Percentiles rank a stretch among this genome's conserved stretches.
Evolutionary conservation across 2,113 vertebrate species (phyloP).

Genomic region (Sclerurus mexicanus): DNA sequence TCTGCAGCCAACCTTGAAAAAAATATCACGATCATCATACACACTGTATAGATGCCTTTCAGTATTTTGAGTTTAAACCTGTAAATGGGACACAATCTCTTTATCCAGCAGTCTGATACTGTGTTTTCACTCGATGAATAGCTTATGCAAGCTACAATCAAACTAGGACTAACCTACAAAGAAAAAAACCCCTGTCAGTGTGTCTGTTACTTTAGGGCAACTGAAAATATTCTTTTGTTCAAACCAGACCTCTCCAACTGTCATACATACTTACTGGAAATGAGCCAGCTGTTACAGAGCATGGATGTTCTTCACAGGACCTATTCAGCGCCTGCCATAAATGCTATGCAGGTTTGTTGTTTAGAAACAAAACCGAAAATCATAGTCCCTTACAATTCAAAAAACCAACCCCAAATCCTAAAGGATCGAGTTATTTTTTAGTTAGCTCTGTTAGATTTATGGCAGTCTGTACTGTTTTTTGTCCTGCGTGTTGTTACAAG

Average conservation of each 20-base stretch:
- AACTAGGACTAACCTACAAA: neutral
- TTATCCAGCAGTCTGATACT: neutral
- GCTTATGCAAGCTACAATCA: neutral
- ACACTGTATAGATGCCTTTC: neutral
- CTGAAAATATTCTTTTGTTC: slow-evolving; percentile 16
- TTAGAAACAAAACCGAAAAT: neutral
- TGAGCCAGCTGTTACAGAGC: slow-evolving; percentile 91
- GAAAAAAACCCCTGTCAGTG: neutral
- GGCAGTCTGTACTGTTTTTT: neutral
- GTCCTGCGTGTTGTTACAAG: slow-evolving; percentile 74
- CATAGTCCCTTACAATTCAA: neutral
- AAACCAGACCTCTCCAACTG: slow-evolving; percentile 87
- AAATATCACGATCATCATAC: neutral
- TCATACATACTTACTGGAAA: slow-evolving; percentile 88
- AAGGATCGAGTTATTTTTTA: neutral
- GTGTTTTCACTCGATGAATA: neutral
- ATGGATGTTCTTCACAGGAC: slow-evolving; percentile 98
- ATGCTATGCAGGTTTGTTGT: slow-evolving; percentile 88
- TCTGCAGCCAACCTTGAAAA: neutral
- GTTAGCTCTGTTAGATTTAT: neutral
- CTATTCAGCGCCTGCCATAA: slow-evolving; percentile 93
- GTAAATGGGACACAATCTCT: neutral
- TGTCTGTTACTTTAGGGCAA: neutral
- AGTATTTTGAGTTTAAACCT: neutral
- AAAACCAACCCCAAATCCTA: neutral